A percentile compares a stretch with the other conserved stretches of the same genome.
Evolutionary conservation across 2,888 invertebrate genomes (phyloP).

Genomic region (Sylvicola cinctus): DNA sequence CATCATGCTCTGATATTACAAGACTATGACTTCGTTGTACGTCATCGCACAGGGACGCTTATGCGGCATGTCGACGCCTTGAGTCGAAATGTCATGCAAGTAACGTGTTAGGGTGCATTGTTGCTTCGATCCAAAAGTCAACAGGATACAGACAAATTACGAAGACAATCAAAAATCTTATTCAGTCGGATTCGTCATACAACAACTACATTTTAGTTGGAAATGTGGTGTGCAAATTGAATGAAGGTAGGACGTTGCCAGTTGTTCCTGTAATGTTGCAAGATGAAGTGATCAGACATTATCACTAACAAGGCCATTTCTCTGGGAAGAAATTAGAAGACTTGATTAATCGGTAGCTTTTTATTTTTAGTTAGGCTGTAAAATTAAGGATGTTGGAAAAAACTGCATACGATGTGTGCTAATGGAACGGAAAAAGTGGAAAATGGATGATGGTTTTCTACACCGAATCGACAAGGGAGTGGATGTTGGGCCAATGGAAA

Average conservation of each 20-base stretch:
- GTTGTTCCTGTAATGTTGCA: background rate
- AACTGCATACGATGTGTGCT: background rate
- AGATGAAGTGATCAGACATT: background rate
- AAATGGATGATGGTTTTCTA: background rate
- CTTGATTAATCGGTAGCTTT: background rate
- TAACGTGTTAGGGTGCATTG: background rate
- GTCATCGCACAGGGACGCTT: background rate
- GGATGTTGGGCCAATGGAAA: background rate
- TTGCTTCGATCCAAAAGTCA: background rate
- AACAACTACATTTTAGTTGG: background rate
- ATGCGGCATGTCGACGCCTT: conserved; percentile 1
- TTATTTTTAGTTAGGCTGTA: too few relatives aligned
- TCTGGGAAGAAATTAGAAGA: background rate
- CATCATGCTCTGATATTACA: background rate
- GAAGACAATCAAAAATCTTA: background rate
- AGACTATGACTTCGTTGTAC: background rate
- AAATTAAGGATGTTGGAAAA: background rate
- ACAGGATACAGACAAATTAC: background rate
- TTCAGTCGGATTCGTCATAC: background rate
- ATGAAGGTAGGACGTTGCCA: background rate
- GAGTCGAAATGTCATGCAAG: too few relatives aligned
- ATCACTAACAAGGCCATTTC: background rate
- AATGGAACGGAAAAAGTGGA: background rate
- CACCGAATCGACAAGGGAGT: background rate
- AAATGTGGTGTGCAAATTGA: background rate